Base-by-base conservation (phyloP, 2,888 invertebrate genomes). In the Dicyrtomina minuta region DNA sequence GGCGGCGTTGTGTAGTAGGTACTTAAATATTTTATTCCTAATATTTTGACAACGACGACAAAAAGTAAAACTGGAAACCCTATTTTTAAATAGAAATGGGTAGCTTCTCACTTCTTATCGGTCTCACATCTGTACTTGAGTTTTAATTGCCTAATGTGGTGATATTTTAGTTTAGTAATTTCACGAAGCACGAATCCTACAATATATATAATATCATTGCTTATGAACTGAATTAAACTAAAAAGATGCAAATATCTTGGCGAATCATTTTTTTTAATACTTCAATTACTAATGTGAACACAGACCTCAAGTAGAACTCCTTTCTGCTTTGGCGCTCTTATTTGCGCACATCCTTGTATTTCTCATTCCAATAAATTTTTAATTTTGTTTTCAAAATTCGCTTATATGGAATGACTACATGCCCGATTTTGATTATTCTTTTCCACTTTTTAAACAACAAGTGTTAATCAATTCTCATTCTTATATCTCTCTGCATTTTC, bases 401-500 rank as follows among this genome's bases (percentile, higher is more conserved):
- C 10, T n/a, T 20, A 51, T 43, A 60, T 49, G 51, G 33, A 49
- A 62, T 62, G 62, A 51, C 62, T 17, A 62, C 41, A 60, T 22
- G n/a, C 22, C 6, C 33, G 8, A 5, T 56, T 22, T 60, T 1
- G 22, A 43, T 62, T 39, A n/a, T 20, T 51, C 55, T 33, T 49
- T 62, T 17, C 13, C 33, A 15, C 26, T n/a, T n/a, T n/a, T n/a
- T 27, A 43, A 43, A 62, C 49, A 62, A 62, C 62, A 62, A 39
- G 49, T 62, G 62, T 46, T 58, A 58, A 66, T 58, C 66, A 66
- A 66, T 66, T 66, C 66, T 66, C 66, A 66, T 44, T 17, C 15
- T 51, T 46, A 59, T 58, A 17, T 66, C 60, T 68, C 67, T 68
- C 67, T 68, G 67, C 67, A 68, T 68, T 68, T 65, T n/a, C n/a